Percentiles rank a stretch among this genome's conserved stretches.
These are phyloP conservation scores for Arothron firmamentum DNA, from an alignment of 2,113 vertebrate genomes.

Conservation along the genomic window DNA sequence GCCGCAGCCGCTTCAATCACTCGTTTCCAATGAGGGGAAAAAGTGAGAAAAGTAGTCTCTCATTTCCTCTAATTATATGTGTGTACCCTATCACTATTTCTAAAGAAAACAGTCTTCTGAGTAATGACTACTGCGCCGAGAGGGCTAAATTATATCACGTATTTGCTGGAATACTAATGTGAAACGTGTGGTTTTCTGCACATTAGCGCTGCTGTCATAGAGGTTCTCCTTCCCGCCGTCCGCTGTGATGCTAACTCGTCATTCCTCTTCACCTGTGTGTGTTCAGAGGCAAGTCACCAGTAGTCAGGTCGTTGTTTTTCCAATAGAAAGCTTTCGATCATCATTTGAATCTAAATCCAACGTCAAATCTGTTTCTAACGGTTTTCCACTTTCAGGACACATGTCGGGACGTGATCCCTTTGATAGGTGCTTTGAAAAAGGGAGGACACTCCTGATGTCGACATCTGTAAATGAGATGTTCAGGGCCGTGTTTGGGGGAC, in stretches of 20 bases:
- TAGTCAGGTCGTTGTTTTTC: no score
- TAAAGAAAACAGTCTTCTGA: constrained; percentile 53
- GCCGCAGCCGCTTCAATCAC: constrained; percentile 57
- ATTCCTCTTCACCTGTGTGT: no score
- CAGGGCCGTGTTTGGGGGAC: constrained; percentile 22
- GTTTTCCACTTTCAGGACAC: constrained; percentile 11
- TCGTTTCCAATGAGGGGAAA: constrained; percentile 48
- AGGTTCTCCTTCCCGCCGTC: no score
- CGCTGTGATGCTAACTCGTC: no score
- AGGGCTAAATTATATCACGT: constrained; percentile 4
- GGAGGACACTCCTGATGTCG: constrained; percentile 21
- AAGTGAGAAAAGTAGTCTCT: constrained; percentile 64
- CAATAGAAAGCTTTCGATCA: neutral
- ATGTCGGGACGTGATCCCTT: constrained; percentile 11
- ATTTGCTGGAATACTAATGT: constrained; percentile 34
- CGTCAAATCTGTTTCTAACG: neutral
- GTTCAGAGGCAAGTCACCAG: no score
- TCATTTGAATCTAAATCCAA: neutral
- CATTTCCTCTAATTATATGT: constrained; percentile 65
- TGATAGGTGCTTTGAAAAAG: constrained; percentile 20
- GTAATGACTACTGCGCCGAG: constrained; percentile 48
- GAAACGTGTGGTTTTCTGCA: constrained; percentile 6
- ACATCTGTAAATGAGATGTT: constrained; percentile 62
- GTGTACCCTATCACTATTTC: constrained; percentile 54
- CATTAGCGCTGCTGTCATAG: no score